phyloP scores from a whole-genome alignment of 2,113 vertebrate species.

The Columbina picui region DNA sequence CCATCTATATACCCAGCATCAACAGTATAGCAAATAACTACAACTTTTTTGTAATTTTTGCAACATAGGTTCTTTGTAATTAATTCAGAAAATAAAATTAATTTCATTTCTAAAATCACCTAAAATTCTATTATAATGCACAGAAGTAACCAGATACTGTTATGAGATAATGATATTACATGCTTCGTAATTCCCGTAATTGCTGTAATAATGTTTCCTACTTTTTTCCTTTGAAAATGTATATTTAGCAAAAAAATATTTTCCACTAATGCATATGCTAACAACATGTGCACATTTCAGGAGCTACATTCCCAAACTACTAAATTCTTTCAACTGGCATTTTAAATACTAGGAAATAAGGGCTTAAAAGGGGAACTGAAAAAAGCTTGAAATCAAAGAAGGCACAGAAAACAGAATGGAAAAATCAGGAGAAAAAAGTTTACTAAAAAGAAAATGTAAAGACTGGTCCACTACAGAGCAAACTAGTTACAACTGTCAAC shows the following conservation, averaged over 20 bases:
- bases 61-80: neutral
- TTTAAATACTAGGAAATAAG: neutral
- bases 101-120: neutral
- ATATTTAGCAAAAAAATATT: neutral
- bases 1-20: neutral
- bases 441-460: neutral
- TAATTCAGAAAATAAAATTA: neutral
- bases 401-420: neutral
- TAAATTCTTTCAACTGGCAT: neutral
- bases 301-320: neutral
- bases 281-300: neutral
- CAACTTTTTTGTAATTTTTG: neutral
- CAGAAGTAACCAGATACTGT: neutral
- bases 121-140: neutral
- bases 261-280: neutral
- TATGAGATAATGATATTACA: neutral
- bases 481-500: neutral
- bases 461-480: neutral
- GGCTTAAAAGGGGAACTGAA: neutral
- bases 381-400: neutral
- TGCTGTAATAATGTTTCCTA: neutral
- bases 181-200: neutral
- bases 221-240: neutral
- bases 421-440: neutral
- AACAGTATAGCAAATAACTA: neutral